Evolutionary conservation across 1,140 invertebrate genomes (phyloP), one percentile per base, ranked within the genome.

Genomic region (Atta texana): DNA sequence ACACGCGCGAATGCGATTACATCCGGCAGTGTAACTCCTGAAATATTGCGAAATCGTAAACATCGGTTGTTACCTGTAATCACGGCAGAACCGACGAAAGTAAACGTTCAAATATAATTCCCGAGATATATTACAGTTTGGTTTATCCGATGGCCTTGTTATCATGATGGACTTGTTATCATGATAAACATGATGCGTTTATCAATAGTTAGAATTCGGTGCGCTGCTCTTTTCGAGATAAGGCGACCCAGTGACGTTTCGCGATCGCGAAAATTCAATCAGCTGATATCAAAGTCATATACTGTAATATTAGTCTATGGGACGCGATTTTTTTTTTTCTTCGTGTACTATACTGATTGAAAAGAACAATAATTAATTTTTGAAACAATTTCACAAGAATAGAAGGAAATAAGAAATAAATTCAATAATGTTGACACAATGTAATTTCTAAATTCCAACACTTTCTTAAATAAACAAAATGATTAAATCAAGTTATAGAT

Each of bases 11-110:
- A n/a, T 7, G 61, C 12, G 77, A 53, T 12, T 49, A n/a, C 59
- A 61, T 61, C 21, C 18, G n/a, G 34, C 16, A 31, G 12, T 44
- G 8, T 21, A 34, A 59, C 24, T 16, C 12, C 10, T 6, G 18
- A 82, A 82, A 81, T 57, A 81, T 69, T 28, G 66, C 21, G 31
- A 71, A 28, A 44, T 57, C 64, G 31, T 80, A 68, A 68, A 68
- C 44, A 78, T 49, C 18, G 39, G 1, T 44, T 28, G 3, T 18
- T 18, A n/a, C 2, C 39, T 10, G 14, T 34, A 51, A 78, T 80
- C 49, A 39, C 8, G 31, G 21, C 34, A 3, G 21, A 21, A 1
- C 34, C 14, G 53, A 18, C 18, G 34, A 68, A 49, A 81, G 34
- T 59, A 24, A 72, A 82, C 16, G 8, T 69, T 81, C 31, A 21